Evolutionary conservation across 1,140 invertebrate species (phyloP), one percentile per base, ranked within the genome.

Genomic region (Macrotrachela quadricornifera): DNA sequence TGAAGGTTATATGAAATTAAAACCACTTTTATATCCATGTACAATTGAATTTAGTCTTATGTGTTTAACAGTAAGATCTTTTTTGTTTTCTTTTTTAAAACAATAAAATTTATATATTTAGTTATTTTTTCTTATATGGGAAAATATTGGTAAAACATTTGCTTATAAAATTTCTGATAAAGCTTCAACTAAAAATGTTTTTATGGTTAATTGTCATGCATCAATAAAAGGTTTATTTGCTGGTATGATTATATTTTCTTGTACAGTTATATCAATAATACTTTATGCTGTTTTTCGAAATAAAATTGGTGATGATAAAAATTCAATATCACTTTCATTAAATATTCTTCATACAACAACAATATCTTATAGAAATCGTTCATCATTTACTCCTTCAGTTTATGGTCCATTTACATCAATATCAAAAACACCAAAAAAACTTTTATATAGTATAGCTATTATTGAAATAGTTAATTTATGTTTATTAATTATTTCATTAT

Each of bases 31-130:
- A 17, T 94, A 85, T 70, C 88, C 87, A 1, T 91, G 91, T 68
- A 91, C 92, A 58, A 87, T 96, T 61, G 86, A 95, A 66, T 95
- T 94, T 68, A 88, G 85, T 55, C 71, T 96, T 45, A 92, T 97
- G 53, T 54, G 46, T 49, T 17, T 54, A 38, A 49, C 46, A 16
- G 53, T 54, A 13, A 14, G 4, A 4, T 3, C 10, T 4, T 3
- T 42, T 42, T 42, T 1, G 4, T 6, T 4, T 6, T 14, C 12
- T 6, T 14, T 42, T 42, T 4, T 30, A 30, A 4, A 30, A 14
- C 14, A 14, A 14, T 10, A 42, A 3, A 4, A 4, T 30, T 30
- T 30, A 4, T 8, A 30, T 30, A 8, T 30, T 4, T 30, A 30
- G 21, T 30, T 30, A 8, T 30, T 30, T 30, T 30, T 30, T 30